Evolutionary conservation across 2,113 vertebrate genomes (phyloP).

Genomic region (Muntiacus reevesi): DNA sequence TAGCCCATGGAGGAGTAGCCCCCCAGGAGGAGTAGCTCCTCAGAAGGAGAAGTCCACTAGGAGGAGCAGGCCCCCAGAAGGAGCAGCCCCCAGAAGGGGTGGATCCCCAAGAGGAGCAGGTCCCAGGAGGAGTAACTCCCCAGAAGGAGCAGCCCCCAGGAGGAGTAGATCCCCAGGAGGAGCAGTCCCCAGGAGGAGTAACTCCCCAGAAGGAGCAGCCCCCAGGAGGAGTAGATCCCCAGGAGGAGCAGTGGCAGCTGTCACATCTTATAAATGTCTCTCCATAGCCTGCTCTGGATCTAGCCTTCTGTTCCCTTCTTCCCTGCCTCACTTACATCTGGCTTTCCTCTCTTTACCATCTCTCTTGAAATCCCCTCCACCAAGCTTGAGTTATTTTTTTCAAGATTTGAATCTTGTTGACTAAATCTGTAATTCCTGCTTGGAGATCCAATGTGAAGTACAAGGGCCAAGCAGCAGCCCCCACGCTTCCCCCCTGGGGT

Average conservation of each 20-base stretch:
- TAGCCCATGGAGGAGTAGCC: too few relatives aligned
- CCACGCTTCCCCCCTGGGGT: not conserved
- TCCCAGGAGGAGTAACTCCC: not conserved
- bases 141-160: too few relatives aligned
- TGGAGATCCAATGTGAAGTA: not conserved
- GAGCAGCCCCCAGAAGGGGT: too few relatives aligned
- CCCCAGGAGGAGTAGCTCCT: too few relatives aligned
- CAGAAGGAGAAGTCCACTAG: too few relatives aligned
- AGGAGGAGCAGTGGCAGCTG: not conserved
- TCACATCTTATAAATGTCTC: not conserved
- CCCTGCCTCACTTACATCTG: not conserved
- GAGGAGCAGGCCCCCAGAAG: too few relatives aligned
- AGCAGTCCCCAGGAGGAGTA: too few relatives aligned
- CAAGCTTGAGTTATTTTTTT: not conserved
- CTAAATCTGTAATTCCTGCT: not conserved
- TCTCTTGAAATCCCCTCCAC: not conserved
- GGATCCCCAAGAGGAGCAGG: too few relatives aligned
- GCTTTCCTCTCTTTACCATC: not conserved
- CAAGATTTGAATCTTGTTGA: conserved; percentile 10
- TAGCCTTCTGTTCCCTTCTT: not conserved
- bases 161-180: too few relatives aligned
- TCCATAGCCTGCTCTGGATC: not conserved
- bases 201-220: not conserved
- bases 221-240: not conserved
- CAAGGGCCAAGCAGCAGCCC: not conserved